Evolutionary conservation across 2,113 vertebrate genomes (phyloP), one percentile per base, ranked within the genome.

Genomic region (Megaptera novaeangliae): DNA sequence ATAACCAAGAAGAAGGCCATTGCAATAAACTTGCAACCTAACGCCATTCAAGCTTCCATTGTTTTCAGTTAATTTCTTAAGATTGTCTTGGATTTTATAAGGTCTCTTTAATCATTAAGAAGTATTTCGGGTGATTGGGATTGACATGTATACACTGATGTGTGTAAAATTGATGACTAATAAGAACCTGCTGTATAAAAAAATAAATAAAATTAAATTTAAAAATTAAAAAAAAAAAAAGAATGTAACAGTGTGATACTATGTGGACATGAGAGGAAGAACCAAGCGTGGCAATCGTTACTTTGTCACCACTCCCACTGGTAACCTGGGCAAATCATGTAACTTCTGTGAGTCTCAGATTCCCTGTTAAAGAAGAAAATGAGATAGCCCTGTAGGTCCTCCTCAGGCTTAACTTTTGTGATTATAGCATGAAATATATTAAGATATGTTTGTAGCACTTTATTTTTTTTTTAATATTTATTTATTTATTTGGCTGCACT

Each of bases 61-160:
- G 23, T 63, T 93, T 82, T 83, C 82, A 64, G 29, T 31, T 91
- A 34, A 59, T 71, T 90, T 64, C 44, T 85, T 66, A 78, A 78
- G 23, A 69, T 12, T 34, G 23, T 72, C 49, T 87, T 77, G 14
- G n/a, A 39, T 39, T 39, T 39, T 39, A 39, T 39, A 39, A 39
- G 39, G 39, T 39, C 39, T 39, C 39, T 4, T 39, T 39, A 39
- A 39, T 39, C 39, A 39, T 39, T 39, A 39, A 39, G 39, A 39
- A 39, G 39, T 39, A 39, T 39, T 39, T 39, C 39, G 39, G 39
- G 39, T 4, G 4, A 39, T 39, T 39, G 39, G 39, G 39, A 39
- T 39, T 39, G 39, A 39, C 39, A 39, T 39, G 39, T 39, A 39
- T 39, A 39, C 39, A 39, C 39, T 39, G 39, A 39, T 39, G 39